Base-by-base conservation (phyloP, 2,113 vertebrate genomes). In the Mugil cephalus region DNA sequence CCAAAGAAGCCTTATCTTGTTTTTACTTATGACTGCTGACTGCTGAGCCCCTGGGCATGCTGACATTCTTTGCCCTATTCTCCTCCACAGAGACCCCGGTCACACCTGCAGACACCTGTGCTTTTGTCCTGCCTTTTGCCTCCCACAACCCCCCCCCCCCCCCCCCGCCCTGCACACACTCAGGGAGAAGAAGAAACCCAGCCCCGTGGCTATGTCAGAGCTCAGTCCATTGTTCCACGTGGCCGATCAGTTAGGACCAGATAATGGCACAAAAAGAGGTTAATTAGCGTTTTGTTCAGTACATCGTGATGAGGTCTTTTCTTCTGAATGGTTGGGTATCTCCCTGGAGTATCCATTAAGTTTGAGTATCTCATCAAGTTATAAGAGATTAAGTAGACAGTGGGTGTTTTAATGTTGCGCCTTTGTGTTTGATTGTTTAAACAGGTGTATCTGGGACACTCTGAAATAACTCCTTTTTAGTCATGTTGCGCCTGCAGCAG, bases 51-150 rank as follows among this genome's bases (percentile, higher is more conserved):
- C 74, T 5, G 79, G 89, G 69, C 72, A 2, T 12, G 50, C 69
- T 64, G 63, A 71, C 82, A 84, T 86, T 83, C 84, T 79, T 87
- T 65, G 52, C 24, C 74, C 47, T 0, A 35, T 42, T 59, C 70
- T 61, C 56, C 8, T 43, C 58, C 79, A 74, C 68, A 81, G 77
- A 77, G 71, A 66, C 58, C 61, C 5, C 63, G 11, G 69, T 79
- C 85, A 88, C 90, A 93, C 91, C 91, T 93, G 90, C 76, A 88
- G 75, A 94, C 93, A 94, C 94, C 93, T 94, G 93, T 89, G 85
- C 88, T 80, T 93, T 94, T 93, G 91, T 94, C 84, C 85, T 74
- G 40, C 46, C 60, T 58, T 7, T 47, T 72, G 61, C 54, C 40
- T 42, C 48, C 51, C 43, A 17, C 53, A 55, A 10, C 5, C 11